Evolutionary conservation across 2,888 invertebrate genomes (phyloP).

Genomic region (Mythimna albipuncta): DNA sequence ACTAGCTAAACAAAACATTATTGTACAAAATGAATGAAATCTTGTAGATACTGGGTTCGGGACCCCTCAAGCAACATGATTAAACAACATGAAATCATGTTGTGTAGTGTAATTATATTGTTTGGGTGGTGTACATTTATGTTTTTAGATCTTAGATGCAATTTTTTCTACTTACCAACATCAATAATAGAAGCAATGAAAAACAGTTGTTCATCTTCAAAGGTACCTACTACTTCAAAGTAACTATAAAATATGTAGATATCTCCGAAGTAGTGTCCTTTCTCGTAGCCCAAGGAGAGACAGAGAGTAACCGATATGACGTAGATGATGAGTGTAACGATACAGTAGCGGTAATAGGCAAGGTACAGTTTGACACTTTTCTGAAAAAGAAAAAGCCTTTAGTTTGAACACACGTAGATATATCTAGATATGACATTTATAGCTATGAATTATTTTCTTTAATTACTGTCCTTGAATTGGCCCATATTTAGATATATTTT

Average conservation of each 20-base stretch:
- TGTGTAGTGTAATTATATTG: no score
- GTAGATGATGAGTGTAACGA: constrained; percentile 19
- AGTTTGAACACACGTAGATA: not conserved
- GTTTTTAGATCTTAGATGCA: not conserved
- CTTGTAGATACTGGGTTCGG: no score
- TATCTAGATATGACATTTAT: not conserved
- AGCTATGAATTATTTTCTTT: not conserved
- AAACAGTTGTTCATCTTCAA: not conserved
- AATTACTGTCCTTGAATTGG: not conserved
- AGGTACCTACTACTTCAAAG: fast-evolving
- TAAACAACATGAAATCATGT: no score
- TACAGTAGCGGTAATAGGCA: constrained; percentile 30
- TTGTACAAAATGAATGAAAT: not conserved
- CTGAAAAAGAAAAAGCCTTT: constrained; percentile 28
- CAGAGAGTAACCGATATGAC: not conserved
- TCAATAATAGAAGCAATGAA: not conserved
- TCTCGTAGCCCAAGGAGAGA: not conserved
- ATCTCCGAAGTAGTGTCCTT: not conserved
- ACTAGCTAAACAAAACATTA: not conserved
- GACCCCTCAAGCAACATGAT: no score
- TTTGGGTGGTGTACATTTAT: not conserved
- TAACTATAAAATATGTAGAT: constrained; percentile 15
- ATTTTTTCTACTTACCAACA: constrained; percentile 26
- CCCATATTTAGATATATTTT: no score
- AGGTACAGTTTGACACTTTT: constrained; percentile 22